Conservation (phyloP, 2,797 vertebrate species). For the Sitta carolinensis region DNA sequence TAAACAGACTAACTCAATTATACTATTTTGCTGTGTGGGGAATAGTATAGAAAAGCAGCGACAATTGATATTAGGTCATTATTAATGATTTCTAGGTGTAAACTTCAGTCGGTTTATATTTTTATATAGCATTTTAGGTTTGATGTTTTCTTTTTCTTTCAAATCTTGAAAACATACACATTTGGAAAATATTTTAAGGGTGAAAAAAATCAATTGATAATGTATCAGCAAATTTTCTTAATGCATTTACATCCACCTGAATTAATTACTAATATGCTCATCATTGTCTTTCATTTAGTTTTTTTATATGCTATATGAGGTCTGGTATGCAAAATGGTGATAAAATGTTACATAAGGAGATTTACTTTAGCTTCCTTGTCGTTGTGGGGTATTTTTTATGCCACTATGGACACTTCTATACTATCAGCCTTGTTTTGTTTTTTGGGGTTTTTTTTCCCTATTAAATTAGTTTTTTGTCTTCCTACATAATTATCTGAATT, state of each 20-base stretch:
- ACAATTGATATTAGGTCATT: not conserved
- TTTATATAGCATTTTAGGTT: not conserved
- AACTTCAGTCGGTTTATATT: not conserved
- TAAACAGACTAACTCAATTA: not conserved
- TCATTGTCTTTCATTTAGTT: not conserved
- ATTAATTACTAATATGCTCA: not conserved
- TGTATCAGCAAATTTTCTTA: not conserved
- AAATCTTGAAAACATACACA: not conserved
- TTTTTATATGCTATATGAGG: not conserved
- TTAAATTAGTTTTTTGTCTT: constrained; percentile 47
- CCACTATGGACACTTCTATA: not conserved
- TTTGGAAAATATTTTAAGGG: not conserved
- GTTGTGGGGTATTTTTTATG: not conserved
- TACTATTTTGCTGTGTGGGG: not conserved
- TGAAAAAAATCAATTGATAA: not conserved
- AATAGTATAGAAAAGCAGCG: not conserved
- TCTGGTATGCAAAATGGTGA: not conserved
- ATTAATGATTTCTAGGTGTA: not conserved
- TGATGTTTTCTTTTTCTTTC: not conserved
- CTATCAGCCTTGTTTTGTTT: not conserved
- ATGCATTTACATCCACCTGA: not conserved
- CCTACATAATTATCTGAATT: constrained; percentile 31
- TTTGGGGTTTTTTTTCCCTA: not conserved
- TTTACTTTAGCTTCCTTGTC: not conserved
- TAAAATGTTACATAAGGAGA: constrained; percentile 28